Conservation (phyloP, 2,888 invertebrate genomes). For the Seira musarum region DNA sequence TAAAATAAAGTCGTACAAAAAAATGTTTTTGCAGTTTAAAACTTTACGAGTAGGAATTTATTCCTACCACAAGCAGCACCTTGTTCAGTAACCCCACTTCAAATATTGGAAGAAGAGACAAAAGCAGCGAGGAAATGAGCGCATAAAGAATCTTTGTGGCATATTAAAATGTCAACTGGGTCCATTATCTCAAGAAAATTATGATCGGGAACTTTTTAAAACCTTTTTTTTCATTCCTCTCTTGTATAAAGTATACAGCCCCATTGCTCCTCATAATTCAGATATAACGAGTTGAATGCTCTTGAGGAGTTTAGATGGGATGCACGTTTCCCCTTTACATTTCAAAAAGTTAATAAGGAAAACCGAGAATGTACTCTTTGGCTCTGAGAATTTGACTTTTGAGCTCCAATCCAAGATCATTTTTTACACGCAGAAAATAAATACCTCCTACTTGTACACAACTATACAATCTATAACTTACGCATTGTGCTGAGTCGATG, state of each 20-base stretch:
- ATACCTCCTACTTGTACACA: too few relatives aligned
- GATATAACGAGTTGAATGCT: neutral
- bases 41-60: too few relatives aligned
- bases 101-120: slow-evolving; percentile 6
- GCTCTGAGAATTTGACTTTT: too few relatives aligned
- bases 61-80: too few relatives aligned
- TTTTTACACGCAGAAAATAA: too few relatives aligned
- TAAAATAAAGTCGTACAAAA: too few relatives aligned
- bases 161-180: slow-evolving; percentile 66
- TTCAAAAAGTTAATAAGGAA: neutral
- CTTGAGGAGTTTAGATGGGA: neutral
- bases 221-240: slow-evolving; percentile 1
- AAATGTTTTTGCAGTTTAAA: too few relatives aligned
- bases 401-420: too few relatives aligned
- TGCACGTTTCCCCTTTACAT: slow-evolving; percentile 1
- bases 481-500: slow-evolving; percentile 35
- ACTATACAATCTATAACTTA: slow-evolving; percentile 20
- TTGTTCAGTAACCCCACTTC: too few relatives aligned
- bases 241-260: neutral
- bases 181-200: slow-evolving; percentile 59
- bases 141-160: slow-evolving; percentile 62
- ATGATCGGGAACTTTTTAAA: slow-evolving; percentile 38
- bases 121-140: slow-evolving; percentile 41
- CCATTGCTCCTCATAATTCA: neutral
- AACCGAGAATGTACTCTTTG: too few relatives aligned